Conservation (phyloP, 1,140 invertebrate species). For the Maconellicoccus hirsutus region DNA sequence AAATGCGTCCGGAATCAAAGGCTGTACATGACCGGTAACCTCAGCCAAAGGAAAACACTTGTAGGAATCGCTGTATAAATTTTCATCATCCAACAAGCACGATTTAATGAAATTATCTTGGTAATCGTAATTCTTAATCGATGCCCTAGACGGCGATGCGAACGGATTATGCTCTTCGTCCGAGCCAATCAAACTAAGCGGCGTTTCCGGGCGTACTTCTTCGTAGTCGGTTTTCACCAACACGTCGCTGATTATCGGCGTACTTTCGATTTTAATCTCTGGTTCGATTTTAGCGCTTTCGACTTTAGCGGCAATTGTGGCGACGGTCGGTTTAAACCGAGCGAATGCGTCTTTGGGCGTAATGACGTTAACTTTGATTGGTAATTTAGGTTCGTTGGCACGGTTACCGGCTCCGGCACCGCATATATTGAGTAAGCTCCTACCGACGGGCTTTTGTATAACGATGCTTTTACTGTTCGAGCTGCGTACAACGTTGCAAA, state of each 20-base stretch:
- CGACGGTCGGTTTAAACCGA: neutral
- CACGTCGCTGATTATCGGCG: neutral
- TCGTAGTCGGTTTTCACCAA: neutral
- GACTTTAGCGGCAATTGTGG: neutral
- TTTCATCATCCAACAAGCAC: neutral
- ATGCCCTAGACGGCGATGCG: neutral
- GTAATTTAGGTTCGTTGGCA: neutral
- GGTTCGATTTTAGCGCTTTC: neutral
- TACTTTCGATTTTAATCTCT: too few species aligned
- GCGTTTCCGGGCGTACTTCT: conserved; percentile 6
- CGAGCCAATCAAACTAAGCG: conserved; percentile 7
- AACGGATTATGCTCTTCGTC: neutral
- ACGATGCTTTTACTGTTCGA: neutral
- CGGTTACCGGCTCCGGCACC: neutral
- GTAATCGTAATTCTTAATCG: neutral
- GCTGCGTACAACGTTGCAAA: conserved; percentile 9
- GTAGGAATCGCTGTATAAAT: conserved; percentile 7
- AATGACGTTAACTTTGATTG: neutral
- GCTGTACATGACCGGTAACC: conserved; percentile 4
- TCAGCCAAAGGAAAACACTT: neutral
- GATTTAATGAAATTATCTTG: neutral
- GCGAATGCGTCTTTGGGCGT: neutral
- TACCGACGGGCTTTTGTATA: neutral
- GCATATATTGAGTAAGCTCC: neutral
- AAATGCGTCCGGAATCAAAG: neutral